Conservation (phyloP, 2,888 invertebrate genomes). For the Orthonychiurus folsomi region DNA sequence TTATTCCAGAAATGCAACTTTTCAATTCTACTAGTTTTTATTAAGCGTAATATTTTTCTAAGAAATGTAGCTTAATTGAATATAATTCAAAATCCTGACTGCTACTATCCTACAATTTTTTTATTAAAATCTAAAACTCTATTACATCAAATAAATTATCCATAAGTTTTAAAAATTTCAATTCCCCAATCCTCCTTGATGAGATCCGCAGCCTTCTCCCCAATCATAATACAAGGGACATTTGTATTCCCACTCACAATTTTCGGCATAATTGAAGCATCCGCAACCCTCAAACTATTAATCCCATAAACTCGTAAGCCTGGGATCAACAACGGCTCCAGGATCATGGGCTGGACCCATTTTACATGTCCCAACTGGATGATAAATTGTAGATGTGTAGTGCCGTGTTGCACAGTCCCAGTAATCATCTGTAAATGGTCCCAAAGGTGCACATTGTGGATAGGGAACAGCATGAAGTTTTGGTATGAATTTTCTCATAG, state of each 20-base stretch:
- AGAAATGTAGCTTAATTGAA: no score
- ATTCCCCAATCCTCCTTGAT: constrained; percentile 52
- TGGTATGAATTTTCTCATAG: constrained; percentile 66
- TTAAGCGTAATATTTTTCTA: no score
- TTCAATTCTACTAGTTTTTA: no score
- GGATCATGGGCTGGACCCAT: constrained; percentile 83
- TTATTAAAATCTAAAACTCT: no score
- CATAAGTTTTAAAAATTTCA: no score
- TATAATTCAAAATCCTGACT: no score
- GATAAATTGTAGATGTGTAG: constrained; percentile 74
- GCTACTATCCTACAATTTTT: no score
- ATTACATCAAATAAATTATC: no score
- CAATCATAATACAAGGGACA: constrained; percentile 70
- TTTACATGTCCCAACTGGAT: constrained; percentile 77
- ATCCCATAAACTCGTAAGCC: constrained; percentile 69
- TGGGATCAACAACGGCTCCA: constrained; percentile 68
- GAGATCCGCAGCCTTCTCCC: constrained; percentile 66
- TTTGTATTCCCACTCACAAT: constrained; percentile 78
- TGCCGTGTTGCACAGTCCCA: constrained; percentile 82
- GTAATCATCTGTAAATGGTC: constrained; percentile 62
- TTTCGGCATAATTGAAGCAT: constrained; percentile 79
- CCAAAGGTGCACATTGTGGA: constrained; percentile 64
- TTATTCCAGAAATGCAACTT: no score
- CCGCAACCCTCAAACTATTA: constrained; percentile 65
- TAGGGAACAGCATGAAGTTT: constrained; percentile 60